Evolutionary conservation across 2,113 vertebrate genomes (phyloP).

Genomic region (Hucho hucho): DNA sequence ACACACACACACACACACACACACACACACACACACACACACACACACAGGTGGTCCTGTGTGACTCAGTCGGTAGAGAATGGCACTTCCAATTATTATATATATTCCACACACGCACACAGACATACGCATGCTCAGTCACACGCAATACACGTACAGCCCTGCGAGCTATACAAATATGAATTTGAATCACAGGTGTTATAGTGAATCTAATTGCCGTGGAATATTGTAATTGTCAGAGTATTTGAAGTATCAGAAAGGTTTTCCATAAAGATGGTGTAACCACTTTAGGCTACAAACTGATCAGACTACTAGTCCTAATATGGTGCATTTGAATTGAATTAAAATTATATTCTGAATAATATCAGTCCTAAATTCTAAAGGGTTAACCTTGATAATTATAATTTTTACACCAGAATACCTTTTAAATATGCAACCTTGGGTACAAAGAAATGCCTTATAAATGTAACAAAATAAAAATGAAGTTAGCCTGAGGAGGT

Average conservation of each 20-base stretch:
- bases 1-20: too few relatives aligned
- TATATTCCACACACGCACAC: not conserved
- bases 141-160: not conserved
- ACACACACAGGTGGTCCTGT: too few relatives aligned
- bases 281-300: too few relatives aligned
- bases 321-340: conserved; percentile 7
- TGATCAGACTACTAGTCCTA: not conserved
- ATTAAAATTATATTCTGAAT: conserved; percentile 1
- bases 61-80: too few relatives aligned
- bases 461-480: not conserved
- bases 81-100: too few relatives aligned
- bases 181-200: conserved; percentile 31
- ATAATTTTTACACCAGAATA: not conserved
- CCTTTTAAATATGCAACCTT: not conserved
- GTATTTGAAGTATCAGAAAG: conserved; percentile 5
- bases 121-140: not conserved
- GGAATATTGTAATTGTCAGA: conserved; percentile 39
- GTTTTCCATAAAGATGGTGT: too few relatives aligned
- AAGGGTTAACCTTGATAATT: not conserved
- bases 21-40: too few relatives aligned
- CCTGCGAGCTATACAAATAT: conserved; percentile 25
- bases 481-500: not conserved
- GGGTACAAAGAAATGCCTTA: not conserved
- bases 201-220: conserved; percentile 40
- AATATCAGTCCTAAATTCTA: conserved; percentile 3